These are phyloP conservation scores for Drosophila saltans DNA, from an alignment of 1,140 invertebrate species.

Conservation along the genomic window DNA sequence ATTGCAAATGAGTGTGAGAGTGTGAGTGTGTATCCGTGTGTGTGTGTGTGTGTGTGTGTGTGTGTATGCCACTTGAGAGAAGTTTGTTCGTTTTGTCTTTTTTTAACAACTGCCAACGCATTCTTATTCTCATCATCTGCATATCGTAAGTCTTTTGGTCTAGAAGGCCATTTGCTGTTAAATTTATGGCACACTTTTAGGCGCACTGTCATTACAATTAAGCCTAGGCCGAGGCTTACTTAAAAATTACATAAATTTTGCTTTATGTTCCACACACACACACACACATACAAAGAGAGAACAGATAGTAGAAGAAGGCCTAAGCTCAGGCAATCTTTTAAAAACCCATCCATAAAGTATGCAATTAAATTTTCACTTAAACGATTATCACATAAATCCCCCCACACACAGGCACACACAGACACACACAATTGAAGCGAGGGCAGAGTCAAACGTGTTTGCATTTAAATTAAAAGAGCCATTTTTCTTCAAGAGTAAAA, in stretches of 20 bases:
- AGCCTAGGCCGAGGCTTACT: constrained; percentile 67
- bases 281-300: neutral
- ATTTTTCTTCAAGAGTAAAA: constrained; percentile 75
- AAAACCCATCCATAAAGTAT: constrained; percentile 82
- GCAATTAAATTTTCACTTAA: constrained; percentile 84
- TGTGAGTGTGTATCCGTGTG: neutral
- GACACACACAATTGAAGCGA: constrained; percentile 10
- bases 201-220: constrained; percentile 78
- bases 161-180: constrained; percentile 39
- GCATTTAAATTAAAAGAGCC: constrained; percentile 83
- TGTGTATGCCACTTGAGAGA: constrained; percentile 22
- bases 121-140: constrained; percentile 20
- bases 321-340: constrained; percentile 64
- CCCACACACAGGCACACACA: constrained; percentile 31
- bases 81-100: neutral
- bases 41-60: neutral
- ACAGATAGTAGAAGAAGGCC: constrained; percentile 12
- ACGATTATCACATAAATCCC: constrained; percentile 83
- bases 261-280: constrained; percentile 56
- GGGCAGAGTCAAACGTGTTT: constrained; percentile 79
- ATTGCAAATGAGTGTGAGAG: neutral
- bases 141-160: constrained; percentile 33
- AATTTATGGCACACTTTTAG: constrained; percentile 78
- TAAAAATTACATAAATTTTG: constrained; percentile 81
- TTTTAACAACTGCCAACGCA: neutral